Evolutionary conservation across 2,888 invertebrate species (phyloP).

Genomic region (Xiphydria camelus): DNA sequence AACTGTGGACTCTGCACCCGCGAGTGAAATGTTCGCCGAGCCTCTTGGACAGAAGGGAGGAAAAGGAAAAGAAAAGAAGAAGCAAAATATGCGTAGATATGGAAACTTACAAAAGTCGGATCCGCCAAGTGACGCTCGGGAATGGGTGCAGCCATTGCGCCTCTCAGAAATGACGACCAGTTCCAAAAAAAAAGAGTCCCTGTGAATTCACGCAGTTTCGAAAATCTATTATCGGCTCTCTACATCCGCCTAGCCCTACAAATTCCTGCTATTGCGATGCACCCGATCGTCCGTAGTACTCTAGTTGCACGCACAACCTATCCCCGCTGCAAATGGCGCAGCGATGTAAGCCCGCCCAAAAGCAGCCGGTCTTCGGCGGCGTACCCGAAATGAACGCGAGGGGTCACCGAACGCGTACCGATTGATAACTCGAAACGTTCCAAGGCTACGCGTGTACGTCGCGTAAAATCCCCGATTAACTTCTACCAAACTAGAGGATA

Average conservation of each 20-base stretch:
- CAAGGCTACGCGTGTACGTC: too few relatives aligned
- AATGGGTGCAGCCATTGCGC: background rate
- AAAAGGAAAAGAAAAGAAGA: too few relatives aligned
- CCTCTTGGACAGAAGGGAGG: too few relatives aligned
- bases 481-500: background rate
- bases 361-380: constrained; percentile 24
- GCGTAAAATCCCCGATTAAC: too few relatives aligned
- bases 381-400: constrained; percentile 16
- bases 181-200: too few relatives aligned
- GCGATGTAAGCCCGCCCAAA: constrained; percentile 13
- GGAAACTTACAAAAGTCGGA: background rate
- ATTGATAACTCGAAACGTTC: background rate
- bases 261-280: too few relatives aligned
- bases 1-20: too few relatives aligned
- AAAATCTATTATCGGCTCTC: too few relatives aligned
- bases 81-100: background rate
- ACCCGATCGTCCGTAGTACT: too few relatives aligned
- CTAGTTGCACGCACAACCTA: background rate
- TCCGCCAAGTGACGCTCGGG: background rate
- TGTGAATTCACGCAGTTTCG: too few relatives aligned
- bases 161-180: background rate
- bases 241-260: too few relatives aligned
- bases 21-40: too few relatives aligned
- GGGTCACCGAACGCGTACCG: constrained; percentile 4
- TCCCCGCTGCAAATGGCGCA: background rate